phyloP scores from a whole-genome alignment of 2,113 vertebrate genomes.

The Orientallactaga bullata region DNA sequence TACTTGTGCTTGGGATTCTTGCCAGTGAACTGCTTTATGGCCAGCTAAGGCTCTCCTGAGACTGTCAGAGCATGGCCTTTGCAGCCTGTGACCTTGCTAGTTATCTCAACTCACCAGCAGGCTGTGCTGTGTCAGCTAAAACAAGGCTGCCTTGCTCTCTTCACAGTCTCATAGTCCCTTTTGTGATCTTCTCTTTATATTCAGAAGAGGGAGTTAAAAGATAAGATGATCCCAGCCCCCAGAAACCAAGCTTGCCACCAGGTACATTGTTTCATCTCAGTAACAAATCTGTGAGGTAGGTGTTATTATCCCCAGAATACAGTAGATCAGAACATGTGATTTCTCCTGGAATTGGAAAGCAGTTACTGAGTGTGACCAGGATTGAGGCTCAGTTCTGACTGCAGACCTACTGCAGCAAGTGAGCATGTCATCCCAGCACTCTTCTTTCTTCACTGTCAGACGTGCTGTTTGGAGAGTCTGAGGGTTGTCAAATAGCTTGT shows the following conservation, averaged over 20 bases:
- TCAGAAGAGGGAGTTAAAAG: conserved; percentile 18
- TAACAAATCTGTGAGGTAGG: not conserved
- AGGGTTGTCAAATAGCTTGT: not conserved
- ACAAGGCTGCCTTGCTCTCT: not conserved
- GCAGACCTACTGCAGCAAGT: not conserved
- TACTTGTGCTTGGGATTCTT: not conserved
- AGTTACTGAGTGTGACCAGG: not conserved
- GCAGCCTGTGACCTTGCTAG: conserved; percentile 43
- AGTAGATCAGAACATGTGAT: not conserved
- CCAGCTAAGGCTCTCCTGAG: not conserved
- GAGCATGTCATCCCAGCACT: not conserved
- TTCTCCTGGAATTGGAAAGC: not conserved
- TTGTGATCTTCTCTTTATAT: not conserved
- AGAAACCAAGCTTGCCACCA: not conserved
- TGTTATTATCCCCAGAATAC: not conserved
- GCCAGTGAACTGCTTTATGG: not conserved
- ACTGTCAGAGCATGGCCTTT: not conserved
- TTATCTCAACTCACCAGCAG: conserved; percentile 44
- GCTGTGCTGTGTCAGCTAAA: conserved; percentile 62
- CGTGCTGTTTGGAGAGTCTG: not conserved
- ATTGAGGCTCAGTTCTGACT: not conserved
- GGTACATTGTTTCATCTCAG: not conserved
- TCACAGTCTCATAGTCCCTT: not conserved
- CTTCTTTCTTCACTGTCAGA: not conserved
- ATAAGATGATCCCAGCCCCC: not conserved